Evolutionary conservation across 2,113 vertebrate genomes (phyloP).

Genomic region (Aegotheles bennettii): DNA sequence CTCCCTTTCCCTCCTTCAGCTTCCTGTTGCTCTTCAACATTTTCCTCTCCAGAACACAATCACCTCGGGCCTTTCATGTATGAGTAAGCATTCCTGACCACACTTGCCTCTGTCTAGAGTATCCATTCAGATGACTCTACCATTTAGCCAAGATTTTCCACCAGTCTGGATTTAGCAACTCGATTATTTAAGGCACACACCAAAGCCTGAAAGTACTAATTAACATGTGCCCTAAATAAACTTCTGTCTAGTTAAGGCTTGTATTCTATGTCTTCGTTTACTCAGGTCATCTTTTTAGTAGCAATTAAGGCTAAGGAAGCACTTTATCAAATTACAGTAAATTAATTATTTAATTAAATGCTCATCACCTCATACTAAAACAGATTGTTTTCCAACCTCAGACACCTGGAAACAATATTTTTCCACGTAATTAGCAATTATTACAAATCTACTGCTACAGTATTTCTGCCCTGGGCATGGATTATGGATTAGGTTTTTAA

Average conservation of each 20-base stretch:
- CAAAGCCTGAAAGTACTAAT: background rate
- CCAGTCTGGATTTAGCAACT: background rate
- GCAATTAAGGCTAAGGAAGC: background rate
- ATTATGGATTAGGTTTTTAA: background rate
- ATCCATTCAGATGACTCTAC: background rate
- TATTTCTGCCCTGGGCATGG: background rate
- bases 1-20: background rate
- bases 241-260: background rate
- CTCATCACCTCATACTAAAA: background rate
- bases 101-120: background rate
- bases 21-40: background rate
- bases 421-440: background rate
- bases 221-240: background rate
- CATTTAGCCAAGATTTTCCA: background rate
- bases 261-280: background rate
- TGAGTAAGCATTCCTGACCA: background rate
- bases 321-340: background rate
- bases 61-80: background rate
- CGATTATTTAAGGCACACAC: background rate
- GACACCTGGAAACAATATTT: background rate
- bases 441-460: background rate
- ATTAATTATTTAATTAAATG: slow-evolving; percentile 15
- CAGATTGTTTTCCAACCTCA: background rate
- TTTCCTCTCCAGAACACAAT: background rate
- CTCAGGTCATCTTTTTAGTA: background rate